phyloP scores from a whole-genome alignment of 2,888 invertebrate species.

The Nudaria mundana region DNA sequence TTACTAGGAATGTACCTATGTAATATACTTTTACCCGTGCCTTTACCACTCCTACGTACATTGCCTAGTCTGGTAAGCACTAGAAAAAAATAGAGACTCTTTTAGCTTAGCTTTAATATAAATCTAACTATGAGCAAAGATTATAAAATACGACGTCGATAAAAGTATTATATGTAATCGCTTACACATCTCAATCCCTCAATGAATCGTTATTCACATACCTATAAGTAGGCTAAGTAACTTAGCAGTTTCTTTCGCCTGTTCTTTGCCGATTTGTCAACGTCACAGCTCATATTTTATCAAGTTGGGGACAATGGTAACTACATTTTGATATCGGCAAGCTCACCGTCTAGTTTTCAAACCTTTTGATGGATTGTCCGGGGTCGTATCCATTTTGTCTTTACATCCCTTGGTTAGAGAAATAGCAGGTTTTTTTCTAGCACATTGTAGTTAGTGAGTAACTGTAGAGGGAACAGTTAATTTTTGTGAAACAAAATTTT shows the following conservation, averaged over 20 bases:
- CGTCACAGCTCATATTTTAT: slow-evolving; percentile 76
- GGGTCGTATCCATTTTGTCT: slow-evolving; percentile 52
- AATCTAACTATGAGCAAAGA: too few relatives aligned
- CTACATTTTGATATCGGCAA: slow-evolving; percentile 74
- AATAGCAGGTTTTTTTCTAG: slow-evolving; percentile 37
- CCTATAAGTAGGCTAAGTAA: slow-evolving; percentile 17
- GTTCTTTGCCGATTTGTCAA: slow-evolving; percentile 64
- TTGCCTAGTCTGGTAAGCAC: too few relatives aligned
- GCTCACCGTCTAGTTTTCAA: slow-evolving; percentile 59
- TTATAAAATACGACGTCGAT: background rate
- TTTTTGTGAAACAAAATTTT: too few relatives aligned
- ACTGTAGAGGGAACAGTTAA: too few relatives aligned
- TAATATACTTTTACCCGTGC: too few relatives aligned
- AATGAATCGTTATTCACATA: slow-evolving; percentile 12
- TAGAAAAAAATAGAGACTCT: too few relatives aligned
- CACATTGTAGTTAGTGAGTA: slow-evolving; percentile 39
- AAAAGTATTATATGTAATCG: slow-evolving; percentile 3
- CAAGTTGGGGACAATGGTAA: slow-evolving; percentile 72
- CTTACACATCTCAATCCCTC: slow-evolving; percentile 7
- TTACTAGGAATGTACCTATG: too few relatives aligned
- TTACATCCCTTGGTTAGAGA: slow-evolving; percentile 27
- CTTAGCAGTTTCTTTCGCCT: slow-evolving; percentile 29
- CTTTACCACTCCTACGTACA: too few relatives aligned
- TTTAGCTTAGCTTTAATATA: too few relatives aligned
- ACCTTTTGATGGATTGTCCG: slow-evolving; percentile 64